These are phyloP conservation scores for Blomia tropicalis DNA, from an alignment of 2,888 invertebrate species.

Conservation along the genomic window DNA sequence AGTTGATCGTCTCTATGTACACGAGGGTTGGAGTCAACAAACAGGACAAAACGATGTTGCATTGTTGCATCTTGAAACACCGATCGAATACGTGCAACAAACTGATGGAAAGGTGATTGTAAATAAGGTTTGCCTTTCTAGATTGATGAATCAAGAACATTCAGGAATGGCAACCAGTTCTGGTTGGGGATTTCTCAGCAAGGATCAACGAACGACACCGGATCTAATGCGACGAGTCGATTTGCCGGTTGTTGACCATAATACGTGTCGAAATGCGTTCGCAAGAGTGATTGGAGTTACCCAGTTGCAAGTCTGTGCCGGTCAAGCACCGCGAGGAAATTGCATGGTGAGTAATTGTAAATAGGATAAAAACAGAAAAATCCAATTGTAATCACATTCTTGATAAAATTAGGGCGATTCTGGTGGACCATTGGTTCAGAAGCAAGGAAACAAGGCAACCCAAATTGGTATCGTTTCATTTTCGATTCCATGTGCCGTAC, in stretches of 20 bases:
- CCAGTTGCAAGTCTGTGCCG: constrained; percentile 23
- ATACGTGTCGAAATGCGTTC: constrained; percentile 18
- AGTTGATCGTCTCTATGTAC: constrained; percentile 1
- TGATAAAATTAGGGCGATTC: constrained; percentile 14
- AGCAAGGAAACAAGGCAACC: constrained; percentile 3
- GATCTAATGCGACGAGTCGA: constrained; percentile 17
- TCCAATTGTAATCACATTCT: too few relatives aligned
- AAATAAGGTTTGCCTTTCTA: constrained; percentile 21
- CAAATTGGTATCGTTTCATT: constrained; percentile 24
- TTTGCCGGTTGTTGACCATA: constrained; percentile 16
- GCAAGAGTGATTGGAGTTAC: constrained; percentile 17
- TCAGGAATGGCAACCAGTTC: constrained; percentile 13
- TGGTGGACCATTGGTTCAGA: constrained; percentile 23
- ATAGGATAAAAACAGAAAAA: too few relatives aligned
- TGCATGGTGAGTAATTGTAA: constrained; percentile 19
- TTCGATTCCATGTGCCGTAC: constrained; percentile 24
- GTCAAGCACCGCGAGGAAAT: constrained; percentile 19
- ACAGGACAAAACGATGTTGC: constrained; percentile 23
- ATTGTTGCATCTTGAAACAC: constrained; percentile 7
- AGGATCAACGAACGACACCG: constrained; percentile 14
- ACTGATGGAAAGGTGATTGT: not conserved
- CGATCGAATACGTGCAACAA: constrained; percentile 10
- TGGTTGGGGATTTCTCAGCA: constrained; percentile 22
- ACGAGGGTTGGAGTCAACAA: constrained; percentile 19
- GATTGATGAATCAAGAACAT: not conserved